phyloP scores from a whole-genome alignment of 1,140 invertebrate genomes.

The Nephila pilipes region DNA sequence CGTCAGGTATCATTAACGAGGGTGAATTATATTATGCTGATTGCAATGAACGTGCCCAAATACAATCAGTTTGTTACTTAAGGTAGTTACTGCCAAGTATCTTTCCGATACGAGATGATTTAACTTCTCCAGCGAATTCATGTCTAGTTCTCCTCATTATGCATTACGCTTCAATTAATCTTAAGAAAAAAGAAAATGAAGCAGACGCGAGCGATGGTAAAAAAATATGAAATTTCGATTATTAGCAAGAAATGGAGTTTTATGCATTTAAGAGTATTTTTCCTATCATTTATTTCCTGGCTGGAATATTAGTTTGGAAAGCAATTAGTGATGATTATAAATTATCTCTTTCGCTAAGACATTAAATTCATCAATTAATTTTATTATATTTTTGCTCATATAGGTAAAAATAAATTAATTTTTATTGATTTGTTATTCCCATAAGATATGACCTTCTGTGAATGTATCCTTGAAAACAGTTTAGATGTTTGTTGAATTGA shows the following conservation, averaged over 20 bases:
- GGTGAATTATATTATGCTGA: constrained; percentile 31
- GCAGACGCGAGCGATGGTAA: neutral
- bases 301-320: too few relatives aligned
- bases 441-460: too few relatives aligned
- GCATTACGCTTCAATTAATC: constrained; percentile 38
- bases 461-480: too few relatives aligned
- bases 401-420: too few relatives aligned
- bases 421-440: too few relatives aligned
- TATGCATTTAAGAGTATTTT: too few relatives aligned
- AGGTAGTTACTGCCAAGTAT: constrained; percentile 30
- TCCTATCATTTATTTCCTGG: too few relatives aligned
- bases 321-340: too few relatives aligned
- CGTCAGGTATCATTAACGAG: constrained; percentile 25
- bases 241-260: neutral
- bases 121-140: neutral
- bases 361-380: too few relatives aligned
- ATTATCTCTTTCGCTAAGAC: too few relatives aligned
- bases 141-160: neutral
- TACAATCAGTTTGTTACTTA: constrained; percentile 39
- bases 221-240: neutral
- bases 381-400: too few relatives aligned
- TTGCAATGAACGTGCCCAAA: constrained; percentile 24
- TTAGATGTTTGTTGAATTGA: too few relatives aligned
- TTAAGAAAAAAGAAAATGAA: neutral
- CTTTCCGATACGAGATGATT: constrained; percentile 10